Conservation (phyloP, 2,113 vertebrate species). For the human (Homo sapiens) region DNA sequence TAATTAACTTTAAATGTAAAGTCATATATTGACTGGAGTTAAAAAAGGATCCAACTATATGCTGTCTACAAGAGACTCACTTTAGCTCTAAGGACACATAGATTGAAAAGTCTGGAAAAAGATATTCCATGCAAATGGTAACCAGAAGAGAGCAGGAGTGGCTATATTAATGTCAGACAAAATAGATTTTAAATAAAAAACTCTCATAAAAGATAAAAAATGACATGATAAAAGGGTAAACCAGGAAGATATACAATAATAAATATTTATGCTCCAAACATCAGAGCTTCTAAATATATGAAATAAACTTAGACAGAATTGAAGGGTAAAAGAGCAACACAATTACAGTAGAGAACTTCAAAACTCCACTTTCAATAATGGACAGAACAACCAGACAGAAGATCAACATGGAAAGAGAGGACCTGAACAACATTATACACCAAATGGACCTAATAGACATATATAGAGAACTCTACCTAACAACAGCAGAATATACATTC, state of each 20-base stretch:
- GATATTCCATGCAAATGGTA: not conserved
- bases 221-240: not conserved
- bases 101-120: not conserved
- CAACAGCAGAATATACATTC: not conserved
- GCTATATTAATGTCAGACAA: not conserved
- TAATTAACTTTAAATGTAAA: not conserved
- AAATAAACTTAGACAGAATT: not conserved
- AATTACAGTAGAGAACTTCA: not conserved
- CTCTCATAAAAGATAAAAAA: not conserved
- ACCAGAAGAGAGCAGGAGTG: not conserved
- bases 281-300: not conserved
- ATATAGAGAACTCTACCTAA: not conserved
- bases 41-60: not conserved
- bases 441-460: not conserved
- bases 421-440: not conserved
- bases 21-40: not conserved
- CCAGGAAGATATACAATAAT: not conserved
- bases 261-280: not conserved
- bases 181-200: not conserved
- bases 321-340: not conserved
- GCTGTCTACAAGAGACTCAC: not conserved
- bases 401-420: not conserved
- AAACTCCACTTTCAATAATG: not conserved
- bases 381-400: not conserved
- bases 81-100: not conserved